Conservation (phyloP, 2,888 invertebrate species). For the Xestia xanthographa region DNA sequence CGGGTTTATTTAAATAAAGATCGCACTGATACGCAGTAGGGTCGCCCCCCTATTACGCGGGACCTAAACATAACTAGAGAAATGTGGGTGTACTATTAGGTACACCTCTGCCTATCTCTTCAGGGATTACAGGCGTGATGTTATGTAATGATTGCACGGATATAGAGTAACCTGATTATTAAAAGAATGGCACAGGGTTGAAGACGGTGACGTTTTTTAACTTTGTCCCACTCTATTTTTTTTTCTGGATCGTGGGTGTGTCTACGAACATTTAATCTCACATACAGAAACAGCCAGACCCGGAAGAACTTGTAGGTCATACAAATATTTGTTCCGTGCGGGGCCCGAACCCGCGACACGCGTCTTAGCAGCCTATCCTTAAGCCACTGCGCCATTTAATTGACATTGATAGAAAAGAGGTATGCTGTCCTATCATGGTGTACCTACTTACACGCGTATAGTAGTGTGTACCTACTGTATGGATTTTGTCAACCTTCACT, state of each 20-base stretch:
- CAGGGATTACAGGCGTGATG: too few relatives aligned
- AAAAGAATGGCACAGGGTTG: too few relatives aligned
- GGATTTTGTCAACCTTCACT: not conserved
- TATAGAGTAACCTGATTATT: not conserved
- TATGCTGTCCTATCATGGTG: not conserved
- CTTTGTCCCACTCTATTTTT: not conserved
- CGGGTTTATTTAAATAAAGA: slow-evolving; percentile 1
- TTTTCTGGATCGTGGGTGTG: not conserved
- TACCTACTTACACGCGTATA: not conserved
- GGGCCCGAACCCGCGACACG: not conserved
- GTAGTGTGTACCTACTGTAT: not conserved
- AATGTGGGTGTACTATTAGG: too few relatives aligned
- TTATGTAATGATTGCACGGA: too few relatives aligned
- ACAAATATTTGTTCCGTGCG: not conserved
- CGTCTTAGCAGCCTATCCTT: not conserved
- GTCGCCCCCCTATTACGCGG: too few relatives aligned
- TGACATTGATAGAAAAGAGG: not conserved
- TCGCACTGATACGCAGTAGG: too few relatives aligned
- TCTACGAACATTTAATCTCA: not conserved
- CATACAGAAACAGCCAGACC: not conserved
- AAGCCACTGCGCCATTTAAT: not conserved
- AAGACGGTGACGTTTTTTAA: not conserved
- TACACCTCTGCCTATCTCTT: too few relatives aligned
- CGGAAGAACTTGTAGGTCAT: not conserved
- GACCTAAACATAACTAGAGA: too few relatives aligned